phyloP scores from a whole-genome alignment of 2,797 vertebrate species.

The Sebastes baramenuke region DNA sequence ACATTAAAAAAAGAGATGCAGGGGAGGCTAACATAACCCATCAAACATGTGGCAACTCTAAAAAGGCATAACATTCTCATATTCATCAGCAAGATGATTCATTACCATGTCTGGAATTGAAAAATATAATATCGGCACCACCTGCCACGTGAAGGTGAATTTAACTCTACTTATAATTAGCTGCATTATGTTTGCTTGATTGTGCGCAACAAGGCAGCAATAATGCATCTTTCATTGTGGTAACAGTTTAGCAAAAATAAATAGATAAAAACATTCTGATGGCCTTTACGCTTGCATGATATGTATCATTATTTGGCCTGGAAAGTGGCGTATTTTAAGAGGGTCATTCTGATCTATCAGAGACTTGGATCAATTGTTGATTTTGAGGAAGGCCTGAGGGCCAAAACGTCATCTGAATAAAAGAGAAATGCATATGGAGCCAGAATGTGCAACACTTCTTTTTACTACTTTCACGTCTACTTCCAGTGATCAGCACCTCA shows the following conservation, averaged over 20 bases:
- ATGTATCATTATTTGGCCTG: slow-evolving; percentile 14
- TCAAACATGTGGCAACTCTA: background rate
- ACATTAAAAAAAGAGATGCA: slow-evolving; percentile 25
- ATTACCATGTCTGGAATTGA: background rate
- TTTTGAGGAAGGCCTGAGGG: background rate
- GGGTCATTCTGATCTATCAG: background rate
- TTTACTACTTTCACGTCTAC: background rate
- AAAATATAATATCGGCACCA: background rate
- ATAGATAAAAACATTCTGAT: slow-evolving; percentile 45
- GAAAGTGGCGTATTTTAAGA: background rate
- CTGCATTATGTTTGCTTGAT: background rate
- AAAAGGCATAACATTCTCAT: slow-evolving; percentile 25
- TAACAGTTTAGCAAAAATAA: slow-evolving; percentile 36
- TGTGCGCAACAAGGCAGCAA: background rate
- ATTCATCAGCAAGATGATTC: slow-evolving; percentile 19
- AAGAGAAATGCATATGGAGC: background rate
- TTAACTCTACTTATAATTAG: background rate
- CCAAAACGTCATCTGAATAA: background rate
- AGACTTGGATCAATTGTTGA: background rate
- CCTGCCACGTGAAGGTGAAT: background rate
- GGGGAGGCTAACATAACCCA: slow-evolving; percentile 18
- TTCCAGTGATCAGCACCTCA: background rate
- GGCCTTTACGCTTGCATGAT: background rate
- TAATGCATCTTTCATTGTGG: slow-evolving; percentile 6
- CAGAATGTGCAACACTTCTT: background rate